Conservation (phyloP, 2,888 invertebrate species). For the Lymantria monacha region DNA sequence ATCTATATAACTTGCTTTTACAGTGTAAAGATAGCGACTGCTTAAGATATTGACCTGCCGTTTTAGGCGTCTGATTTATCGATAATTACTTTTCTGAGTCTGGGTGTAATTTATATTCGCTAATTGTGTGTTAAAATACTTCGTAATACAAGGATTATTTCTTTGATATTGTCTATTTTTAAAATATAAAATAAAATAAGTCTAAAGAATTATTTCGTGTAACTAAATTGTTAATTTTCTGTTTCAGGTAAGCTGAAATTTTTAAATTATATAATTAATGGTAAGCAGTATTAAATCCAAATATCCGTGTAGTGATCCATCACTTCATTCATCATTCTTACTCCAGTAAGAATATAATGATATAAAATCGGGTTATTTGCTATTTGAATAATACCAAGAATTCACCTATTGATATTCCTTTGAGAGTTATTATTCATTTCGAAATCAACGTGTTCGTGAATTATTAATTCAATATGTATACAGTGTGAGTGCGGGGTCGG, state of each 20-base stretch:
- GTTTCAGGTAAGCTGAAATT: conserved; percentile 39
- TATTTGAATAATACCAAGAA: neutral
- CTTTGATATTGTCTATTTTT: neutral
- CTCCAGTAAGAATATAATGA: too few species aligned
- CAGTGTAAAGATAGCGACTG: too few species aligned
- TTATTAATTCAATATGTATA: conserved; percentile 49
- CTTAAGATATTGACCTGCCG: too few species aligned
- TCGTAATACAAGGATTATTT: too few species aligned
- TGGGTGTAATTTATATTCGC: too few species aligned
- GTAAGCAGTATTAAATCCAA: conserved; percentile 12
- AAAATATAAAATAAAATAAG: neutral
- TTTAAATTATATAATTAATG: conserved; percentile 4
- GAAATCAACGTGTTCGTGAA: conserved; percentile 30
- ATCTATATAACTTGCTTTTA: too few species aligned
- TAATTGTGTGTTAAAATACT: too few species aligned
- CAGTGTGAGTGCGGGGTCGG: conserved; percentile 30
- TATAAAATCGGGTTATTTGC: neutral
- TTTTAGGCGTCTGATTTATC: too few species aligned
- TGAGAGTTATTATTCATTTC: conserved; percentile 14
- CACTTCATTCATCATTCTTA: too few species aligned
- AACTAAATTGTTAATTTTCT: conserved; percentile 14
- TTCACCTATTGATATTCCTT: conserved; percentile 20
- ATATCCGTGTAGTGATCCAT: too few species aligned
- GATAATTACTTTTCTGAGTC: too few species aligned
- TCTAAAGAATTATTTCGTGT: conserved; percentile 10